phyloP scores from a whole-genome alignment of 2,797 vertebrate genomes.

The Sebastolobus altivelis region DNA sequence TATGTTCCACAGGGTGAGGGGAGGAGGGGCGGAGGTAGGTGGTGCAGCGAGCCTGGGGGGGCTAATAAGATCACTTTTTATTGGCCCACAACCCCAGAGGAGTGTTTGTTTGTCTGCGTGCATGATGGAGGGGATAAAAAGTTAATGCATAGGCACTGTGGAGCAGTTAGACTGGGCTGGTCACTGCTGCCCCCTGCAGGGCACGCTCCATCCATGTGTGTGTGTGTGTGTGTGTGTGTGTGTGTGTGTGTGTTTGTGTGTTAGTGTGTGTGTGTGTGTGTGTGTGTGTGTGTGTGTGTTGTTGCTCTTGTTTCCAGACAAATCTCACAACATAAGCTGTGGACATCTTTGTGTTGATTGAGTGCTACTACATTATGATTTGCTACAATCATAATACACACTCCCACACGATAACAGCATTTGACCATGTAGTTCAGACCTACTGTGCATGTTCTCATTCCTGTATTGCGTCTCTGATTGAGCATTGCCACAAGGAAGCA shows the following conservation, averaged over 20 bases:
- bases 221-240: constrained; percentile 1
- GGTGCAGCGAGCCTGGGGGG: constrained; percentile 62
- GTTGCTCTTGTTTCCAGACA: constrained; percentile 26
- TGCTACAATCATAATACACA: constrained; percentile 20
- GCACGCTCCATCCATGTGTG: constrained; percentile 23
- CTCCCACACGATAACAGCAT: not conserved
- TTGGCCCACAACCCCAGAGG: constrained; percentile 78
- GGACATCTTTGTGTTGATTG: constrained; percentile 38
- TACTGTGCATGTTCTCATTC: constrained; percentile 16
- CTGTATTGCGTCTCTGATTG: constrained; percentile 42
- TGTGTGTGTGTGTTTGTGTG: constrained; percentile 1
- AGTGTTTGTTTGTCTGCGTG: constrained; percentile 83
- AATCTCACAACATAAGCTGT: constrained; percentile 47
- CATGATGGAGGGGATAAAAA: constrained; percentile 79
- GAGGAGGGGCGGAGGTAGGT: constrained; percentile 53
- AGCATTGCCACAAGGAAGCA: constrained; percentile 43
- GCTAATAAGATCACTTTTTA: constrained; percentile 82
- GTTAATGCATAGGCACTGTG: constrained; percentile 68
- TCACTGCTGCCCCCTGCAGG: constrained; percentile 86
- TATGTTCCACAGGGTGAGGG: constrained; percentile 62
- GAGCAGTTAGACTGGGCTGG: constrained; percentile 66
- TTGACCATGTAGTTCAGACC: constrained; percentile 21
- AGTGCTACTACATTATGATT: constrained; percentile 33
- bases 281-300: not conserved
- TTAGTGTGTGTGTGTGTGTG: not conserved